Evolutionary conservation across 1,140 invertebrate genomes (phyloP).

Genomic region (Papilio polytes): DNA sequence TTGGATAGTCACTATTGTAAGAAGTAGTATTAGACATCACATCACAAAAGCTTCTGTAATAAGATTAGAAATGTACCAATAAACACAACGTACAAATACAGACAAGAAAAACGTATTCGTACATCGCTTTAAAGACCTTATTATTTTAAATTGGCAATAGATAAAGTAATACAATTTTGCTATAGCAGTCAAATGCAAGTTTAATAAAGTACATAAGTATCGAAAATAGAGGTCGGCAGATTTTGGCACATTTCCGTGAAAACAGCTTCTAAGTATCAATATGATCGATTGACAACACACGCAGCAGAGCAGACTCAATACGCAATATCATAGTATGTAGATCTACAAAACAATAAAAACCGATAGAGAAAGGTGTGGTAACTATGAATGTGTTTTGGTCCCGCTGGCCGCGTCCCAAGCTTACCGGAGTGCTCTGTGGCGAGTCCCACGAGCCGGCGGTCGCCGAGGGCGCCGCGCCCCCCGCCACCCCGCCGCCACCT

Average conservation of each 20-base stretch:
- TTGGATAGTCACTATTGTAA: constrained; percentile 61
- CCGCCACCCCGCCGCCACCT: constrained; percentile 79
- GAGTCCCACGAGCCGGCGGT: constrained; percentile 76
- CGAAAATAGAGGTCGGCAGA: constrained; percentile 31
- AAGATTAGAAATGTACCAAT: constrained; percentile 77
- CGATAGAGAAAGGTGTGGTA: constrained; percentile 72
- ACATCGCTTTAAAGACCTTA: background rate
- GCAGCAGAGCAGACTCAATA: constrained; percentile 81
- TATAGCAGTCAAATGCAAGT: background rate
- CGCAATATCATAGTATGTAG: constrained; percentile 72
- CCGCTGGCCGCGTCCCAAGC: constrained; percentile 73
- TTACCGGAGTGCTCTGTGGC: constrained; percentile 81
- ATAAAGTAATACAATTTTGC: background rate
- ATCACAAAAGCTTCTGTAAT: constrained; percentile 79
- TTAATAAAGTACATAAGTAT: background rate
- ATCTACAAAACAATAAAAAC: constrained; percentile 80
- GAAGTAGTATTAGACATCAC: constrained; percentile 77
- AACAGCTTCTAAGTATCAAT: constrained; percentile 74
- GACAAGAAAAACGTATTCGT: background rate
- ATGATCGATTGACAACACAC: constrained; percentile 79
- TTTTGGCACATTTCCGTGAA: constrained; percentile 74
- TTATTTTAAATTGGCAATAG: background rate
- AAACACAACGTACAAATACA: constrained; percentile 23
- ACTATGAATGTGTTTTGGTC: constrained; percentile 62
- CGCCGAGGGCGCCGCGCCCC: constrained; percentile 66